Percentiles rank a stretch among this genome's conserved stretches.
Evolutionary conservation across 2,113 vertebrate genomes (phyloP).

Genomic region (Myrmophylax atrothorax): DNA sequence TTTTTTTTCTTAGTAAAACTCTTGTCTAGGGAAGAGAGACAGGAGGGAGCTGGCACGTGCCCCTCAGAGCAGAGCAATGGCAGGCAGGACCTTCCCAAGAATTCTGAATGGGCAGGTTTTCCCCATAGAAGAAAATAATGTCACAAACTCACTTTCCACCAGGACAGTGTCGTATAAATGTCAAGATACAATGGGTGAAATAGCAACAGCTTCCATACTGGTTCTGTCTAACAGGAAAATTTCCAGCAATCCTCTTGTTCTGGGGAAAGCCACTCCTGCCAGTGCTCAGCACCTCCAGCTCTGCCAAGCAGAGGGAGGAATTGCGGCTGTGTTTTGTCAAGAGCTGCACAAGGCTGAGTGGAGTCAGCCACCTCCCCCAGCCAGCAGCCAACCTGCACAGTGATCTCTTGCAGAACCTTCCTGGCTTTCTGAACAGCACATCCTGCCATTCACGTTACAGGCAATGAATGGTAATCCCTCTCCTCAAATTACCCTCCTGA

Average conservation of each 20-base stretch:
- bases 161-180: background rate
- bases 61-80: accelerated
- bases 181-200: background rate
- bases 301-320: background rate
- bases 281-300: background rate
- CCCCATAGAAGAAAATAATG: accelerated
- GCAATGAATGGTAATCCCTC: slow-evolving; percentile 52
- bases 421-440: background rate
- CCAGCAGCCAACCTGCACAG: background rate
- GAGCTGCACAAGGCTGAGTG: background rate
- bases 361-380: background rate
- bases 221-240: background rate
- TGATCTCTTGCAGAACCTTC: background rate
- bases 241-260: background rate
- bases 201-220: background rate
- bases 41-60: background rate
- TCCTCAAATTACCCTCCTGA: slow-evolving; percentile 45
- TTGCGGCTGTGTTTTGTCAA: background rate
- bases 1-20: background rate
- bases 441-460: slow-evolving; percentile 10
- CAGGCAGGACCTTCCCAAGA: background rate
- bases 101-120: background rate
- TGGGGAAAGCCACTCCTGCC: background rate
- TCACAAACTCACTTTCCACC: background rate
- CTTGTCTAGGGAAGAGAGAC: background rate